Conservation (phyloP, 2,797 vertebrate genomes). For the Cichlasoma orientale region DNA sequence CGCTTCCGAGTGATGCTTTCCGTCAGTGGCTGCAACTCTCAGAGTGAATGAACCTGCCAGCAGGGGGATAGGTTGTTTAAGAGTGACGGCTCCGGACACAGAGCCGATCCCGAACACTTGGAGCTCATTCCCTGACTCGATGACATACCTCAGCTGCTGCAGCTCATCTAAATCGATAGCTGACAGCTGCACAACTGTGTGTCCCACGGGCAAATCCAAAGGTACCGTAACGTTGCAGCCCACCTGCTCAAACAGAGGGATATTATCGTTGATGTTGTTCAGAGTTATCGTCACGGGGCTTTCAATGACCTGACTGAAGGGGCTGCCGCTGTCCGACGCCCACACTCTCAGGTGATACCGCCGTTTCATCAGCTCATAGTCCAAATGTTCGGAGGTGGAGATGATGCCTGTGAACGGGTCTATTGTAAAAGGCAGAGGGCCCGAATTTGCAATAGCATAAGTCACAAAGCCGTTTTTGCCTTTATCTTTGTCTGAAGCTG, state of each 20-base stretch:
- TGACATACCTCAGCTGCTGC: conserved; percentile 87
- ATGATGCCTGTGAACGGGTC: conserved; percentile 90
- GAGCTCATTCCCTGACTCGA: conserved; percentile 89
- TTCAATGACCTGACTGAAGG: conserved; percentile 89
- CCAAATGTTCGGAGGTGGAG: conserved; percentile 87
- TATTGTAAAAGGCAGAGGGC: conserved; percentile 86
- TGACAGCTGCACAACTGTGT: conserved; percentile 82
- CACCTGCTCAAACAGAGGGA: conserved; percentile 90
- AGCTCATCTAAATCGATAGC: conserved; percentile 94
- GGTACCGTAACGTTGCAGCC: conserved; percentile 89
- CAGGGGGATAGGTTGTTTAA: conserved; percentile 80
- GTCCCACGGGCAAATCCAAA: conserved; percentile 81
- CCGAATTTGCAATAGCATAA: conserved; percentile 85
- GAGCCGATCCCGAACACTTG: conserved; percentile 89
- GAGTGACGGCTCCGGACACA: conserved; percentile 84
- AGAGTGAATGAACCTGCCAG: conserved; percentile 80
- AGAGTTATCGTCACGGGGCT: conserved; percentile 88
- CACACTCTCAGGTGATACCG: conserved; percentile 89
- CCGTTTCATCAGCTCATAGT: conserved; percentile 95
- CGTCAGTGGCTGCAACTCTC: conserved; percentile 89
- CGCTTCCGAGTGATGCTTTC: conserved; percentile 85
- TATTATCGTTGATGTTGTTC: conserved; percentile 93
- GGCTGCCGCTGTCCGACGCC: conserved; percentile 93
- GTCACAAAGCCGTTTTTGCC: conserved; percentile 89
- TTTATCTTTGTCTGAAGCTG: conserved; percentile 85